phyloP scores from a whole-genome alignment of 2,113 vertebrate genomes.

The Melanerpes formicivorus region DNA sequence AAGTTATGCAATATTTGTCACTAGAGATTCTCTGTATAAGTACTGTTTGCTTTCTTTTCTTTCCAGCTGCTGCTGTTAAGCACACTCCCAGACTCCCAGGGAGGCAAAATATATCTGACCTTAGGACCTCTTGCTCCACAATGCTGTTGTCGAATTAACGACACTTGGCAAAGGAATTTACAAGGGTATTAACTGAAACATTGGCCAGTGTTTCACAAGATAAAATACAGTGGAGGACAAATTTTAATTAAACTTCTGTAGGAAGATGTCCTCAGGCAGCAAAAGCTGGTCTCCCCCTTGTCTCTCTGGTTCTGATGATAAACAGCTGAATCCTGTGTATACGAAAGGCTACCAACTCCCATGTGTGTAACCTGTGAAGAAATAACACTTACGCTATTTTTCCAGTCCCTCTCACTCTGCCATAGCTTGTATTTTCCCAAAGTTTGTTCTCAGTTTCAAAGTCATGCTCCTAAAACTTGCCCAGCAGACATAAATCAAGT shows the following conservation, averaged over 20 bases:
- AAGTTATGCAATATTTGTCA: neutral
- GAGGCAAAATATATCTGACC: neutral
- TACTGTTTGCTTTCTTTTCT: neutral
- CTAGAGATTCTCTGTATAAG: neutral
- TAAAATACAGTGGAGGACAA: neutral
- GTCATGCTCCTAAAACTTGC: neutral
- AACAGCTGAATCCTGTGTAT: neutral
- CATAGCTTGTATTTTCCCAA: neutral
- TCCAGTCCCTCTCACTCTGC: neutral
- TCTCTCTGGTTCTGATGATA: neutral
- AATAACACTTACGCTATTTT: neutral
- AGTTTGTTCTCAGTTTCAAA: constrained; percentile 6
- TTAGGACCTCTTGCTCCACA: neutral
- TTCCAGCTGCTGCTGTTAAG: neutral
- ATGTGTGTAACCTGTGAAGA: neutral
- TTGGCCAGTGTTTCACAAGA: neutral
- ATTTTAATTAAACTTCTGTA: constrained; percentile 45
- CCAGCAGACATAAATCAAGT: neutral
- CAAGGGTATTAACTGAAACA: constrained; percentile 22
- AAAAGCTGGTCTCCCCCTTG: neutral
- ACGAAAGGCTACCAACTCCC: neutral
- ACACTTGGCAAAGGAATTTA: constrained; percentile 27
- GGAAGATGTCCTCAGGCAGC: constrained; percentile 22
- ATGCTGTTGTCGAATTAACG: constrained; percentile 23
- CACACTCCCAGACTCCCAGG: neutral